A percentile compares a stretch with the other conserved stretches of the same genome.
Evolutionary conservation across 1,140 invertebrate genomes (phyloP).

Genomic region (Cydia pomonella): DNA sequence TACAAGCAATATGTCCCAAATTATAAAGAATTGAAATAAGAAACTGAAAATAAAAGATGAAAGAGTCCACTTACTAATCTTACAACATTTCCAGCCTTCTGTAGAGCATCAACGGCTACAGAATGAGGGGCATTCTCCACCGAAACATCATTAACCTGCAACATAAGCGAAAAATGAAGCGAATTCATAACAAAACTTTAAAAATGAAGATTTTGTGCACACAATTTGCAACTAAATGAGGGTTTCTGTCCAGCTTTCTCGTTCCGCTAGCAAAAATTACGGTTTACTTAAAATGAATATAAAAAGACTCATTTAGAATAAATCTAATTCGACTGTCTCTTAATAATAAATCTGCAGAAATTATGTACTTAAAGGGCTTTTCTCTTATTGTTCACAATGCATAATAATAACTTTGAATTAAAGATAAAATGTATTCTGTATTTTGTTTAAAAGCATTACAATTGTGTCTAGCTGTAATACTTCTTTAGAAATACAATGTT

Average conservation of each 20-base stretch:
- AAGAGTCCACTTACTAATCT: slow-evolving; percentile 87
- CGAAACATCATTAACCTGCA: slow-evolving; percentile 91
- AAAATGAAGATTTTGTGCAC: slow-evolving; percentile 20
- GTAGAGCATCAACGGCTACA: slow-evolving; percentile 96
- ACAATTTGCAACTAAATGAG: slow-evolving; percentile 20
- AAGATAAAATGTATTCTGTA: background rate
- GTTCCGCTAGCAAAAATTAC: background rate
- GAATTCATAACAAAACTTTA: slow-evolving; percentile 37
- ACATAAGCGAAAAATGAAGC: slow-evolving; percentile 38
- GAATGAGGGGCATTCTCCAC: slow-evolving; percentile 96
- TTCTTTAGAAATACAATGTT: background rate
- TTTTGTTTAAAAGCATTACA: background rate
- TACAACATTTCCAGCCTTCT: slow-evolving; percentile 96
- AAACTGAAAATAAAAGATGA: background rate
- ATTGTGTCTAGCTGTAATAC: background rate
- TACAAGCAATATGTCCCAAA: too few species aligned
- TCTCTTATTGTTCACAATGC: slow-evolving; percentile 18
- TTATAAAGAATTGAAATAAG: background rate
- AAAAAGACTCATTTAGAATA: background rate
- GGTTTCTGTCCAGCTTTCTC: slow-evolving; percentile 5
- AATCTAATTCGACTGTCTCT: background rate
- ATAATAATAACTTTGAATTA: slow-evolving; percentile 1
- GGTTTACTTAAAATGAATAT: slow-evolving; percentile 7
- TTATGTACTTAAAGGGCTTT: background rate
- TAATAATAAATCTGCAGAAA: background rate